A percentile compares a stretch with the other conserved stretches of the same genome.
Conservation (phyloP, 2,113 vertebrate species). For the Sisor rabdophorus region DNA sequence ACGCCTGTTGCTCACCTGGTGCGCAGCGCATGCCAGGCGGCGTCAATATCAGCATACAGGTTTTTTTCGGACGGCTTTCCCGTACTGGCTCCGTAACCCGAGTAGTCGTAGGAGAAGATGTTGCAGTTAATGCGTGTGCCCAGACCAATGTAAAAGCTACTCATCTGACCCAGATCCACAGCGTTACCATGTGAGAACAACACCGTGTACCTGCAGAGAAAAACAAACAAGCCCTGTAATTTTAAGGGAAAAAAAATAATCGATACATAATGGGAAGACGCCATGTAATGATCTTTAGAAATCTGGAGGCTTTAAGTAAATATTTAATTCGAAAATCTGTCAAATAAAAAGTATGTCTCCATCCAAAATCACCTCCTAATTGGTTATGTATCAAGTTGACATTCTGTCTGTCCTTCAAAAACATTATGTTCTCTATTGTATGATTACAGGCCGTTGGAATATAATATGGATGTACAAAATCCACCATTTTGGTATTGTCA, state of each 20-base stretch:
- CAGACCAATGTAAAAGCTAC: slow-evolving; percentile 96
- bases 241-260: neutral
- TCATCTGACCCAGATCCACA: slow-evolving; percentile 97
- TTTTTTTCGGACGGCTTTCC: slow-evolving; percentile 94
- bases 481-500: too few species aligned
- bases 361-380: too few species aligned
- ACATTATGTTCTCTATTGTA: too few species aligned
- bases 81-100: slow-evolving; percentile 90
- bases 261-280: too few species aligned
- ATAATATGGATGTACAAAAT: too few species aligned
- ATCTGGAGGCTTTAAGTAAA: too few species aligned
- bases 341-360: too few species aligned
- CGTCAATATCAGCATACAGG: slow-evolving; percentile 92
- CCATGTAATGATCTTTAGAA: too few species aligned
- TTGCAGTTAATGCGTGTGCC: slow-evolving; percentile 97
- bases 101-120: slow-evolving; percentile 98
- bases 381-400: too few species aligned
- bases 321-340: too few species aligned
- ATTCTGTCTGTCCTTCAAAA: too few species aligned
- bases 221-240: neutral
- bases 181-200: slow-evolving; percentile 96
- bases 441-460: too few species aligned
- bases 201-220: slow-evolving; percentile 82
- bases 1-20: slow-evolving; percentile 72
- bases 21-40: slow-evolving; percentile 92